A percentile compares a stretch with the other conserved stretches of the same genome.
phyloP scores from a whole-genome alignment of 2,888 invertebrate genomes.

The Clanis bilineata region DNA sequence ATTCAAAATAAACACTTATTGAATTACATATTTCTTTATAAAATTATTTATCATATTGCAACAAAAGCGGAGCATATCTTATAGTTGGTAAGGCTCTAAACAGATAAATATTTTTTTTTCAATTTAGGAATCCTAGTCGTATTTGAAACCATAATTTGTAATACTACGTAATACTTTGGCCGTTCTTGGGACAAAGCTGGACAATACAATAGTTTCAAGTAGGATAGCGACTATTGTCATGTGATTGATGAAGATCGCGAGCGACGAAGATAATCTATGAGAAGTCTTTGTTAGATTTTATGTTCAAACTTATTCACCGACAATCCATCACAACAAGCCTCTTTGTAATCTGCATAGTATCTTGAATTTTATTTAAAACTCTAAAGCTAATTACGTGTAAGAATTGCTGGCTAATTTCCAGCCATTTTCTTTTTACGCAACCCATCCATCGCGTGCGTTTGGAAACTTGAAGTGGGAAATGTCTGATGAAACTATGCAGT shows the following conservation, averaged over 20 bases:
- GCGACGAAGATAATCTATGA: background rate
- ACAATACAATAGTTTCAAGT: background rate
- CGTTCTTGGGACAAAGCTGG: background rate
- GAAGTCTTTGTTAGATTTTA: background rate
- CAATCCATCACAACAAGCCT: conserved; percentile 1
- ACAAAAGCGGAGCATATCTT: no score
- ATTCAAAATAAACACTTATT: no score
- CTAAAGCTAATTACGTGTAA: background rate
- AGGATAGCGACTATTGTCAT: background rate
- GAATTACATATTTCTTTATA: no score
- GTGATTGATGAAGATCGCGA: background rate
- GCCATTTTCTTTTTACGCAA: background rate
- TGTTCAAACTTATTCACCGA: background rate
- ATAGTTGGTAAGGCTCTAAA: no score
- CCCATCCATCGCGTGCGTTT: conserved; percentile 4
- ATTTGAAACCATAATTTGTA: no score
- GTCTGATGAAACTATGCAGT: conserved; percentile 48
- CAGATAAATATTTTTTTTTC: no score
- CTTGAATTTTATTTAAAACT: background rate
- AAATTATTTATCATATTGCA: no score
- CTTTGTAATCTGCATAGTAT: background rate
- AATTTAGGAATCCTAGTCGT: no score
- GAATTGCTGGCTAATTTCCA: background rate
- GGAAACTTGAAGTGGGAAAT: conserved; percentile 14
- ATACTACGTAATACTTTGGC: no score